Evolutionary conservation across 1,140 invertebrate species (phyloP).

Genomic region (Ericerus pela): DNA sequence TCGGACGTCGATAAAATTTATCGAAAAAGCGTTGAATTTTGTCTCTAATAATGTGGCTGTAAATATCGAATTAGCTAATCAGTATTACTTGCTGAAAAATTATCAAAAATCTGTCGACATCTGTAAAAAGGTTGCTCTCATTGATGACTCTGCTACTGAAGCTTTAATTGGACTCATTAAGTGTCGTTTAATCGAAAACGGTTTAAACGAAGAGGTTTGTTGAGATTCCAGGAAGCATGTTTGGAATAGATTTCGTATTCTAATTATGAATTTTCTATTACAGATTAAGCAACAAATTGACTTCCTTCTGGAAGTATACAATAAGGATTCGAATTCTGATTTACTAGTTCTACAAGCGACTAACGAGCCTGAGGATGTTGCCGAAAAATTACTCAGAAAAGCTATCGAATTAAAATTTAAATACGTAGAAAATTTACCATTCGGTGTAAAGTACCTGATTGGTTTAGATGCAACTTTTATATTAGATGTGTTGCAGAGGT

Average conservation of each 20-base stretch:
- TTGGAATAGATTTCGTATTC: not conserved
- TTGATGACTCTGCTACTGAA: slow-evolving; percentile 64
- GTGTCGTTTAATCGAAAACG: slow-evolving; percentile 53
- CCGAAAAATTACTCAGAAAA: slow-evolving; percentile 43
- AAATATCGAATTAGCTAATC: slow-evolving; percentile 64
- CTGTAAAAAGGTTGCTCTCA: slow-evolving; percentile 62
- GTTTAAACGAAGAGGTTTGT: slow-evolving; percentile 31
- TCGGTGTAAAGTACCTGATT: slow-evolving; percentile 58
- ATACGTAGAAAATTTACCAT: slow-evolving; percentile 42
- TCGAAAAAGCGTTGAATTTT: slow-evolving; percentile 57
- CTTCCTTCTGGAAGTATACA: slow-evolving; percentile 61
- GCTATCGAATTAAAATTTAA: slow-evolving; percentile 53
- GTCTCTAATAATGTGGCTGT: slow-evolving; percentile 49
- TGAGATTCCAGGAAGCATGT: not conserved
- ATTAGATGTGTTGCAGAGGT: slow-evolving; percentile 46
- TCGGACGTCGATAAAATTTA: slow-evolving; percentile 39
- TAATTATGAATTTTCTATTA: slow-evolving; percentile 27
- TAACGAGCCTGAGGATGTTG: slow-evolving; percentile 40
- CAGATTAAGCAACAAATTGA: slow-evolving; percentile 73
- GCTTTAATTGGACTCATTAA: slow-evolving; percentile 64
- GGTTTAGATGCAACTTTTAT: slow-evolving; percentile 74
- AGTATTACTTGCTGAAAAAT: slow-evolving; percentile 54
- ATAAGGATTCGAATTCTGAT: slow-evolving; percentile 29
- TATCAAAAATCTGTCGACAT: slow-evolving; percentile 60
- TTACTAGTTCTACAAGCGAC: slow-evolving; percentile 53